Conservation (phyloP, 2,888 invertebrate species). For the Neoscelio sp. region DNA sequence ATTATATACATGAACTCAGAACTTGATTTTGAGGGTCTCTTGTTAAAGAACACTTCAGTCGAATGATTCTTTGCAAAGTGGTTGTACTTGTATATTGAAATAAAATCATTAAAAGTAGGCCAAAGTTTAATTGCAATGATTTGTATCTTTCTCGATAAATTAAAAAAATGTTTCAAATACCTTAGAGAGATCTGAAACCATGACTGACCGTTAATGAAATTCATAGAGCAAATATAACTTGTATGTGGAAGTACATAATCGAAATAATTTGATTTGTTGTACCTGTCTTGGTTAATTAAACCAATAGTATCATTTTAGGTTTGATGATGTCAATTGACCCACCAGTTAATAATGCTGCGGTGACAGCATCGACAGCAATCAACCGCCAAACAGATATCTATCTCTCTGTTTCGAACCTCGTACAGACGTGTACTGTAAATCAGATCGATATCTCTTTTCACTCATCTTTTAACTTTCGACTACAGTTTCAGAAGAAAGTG, state of each 20-base stretch:
- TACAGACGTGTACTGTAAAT: slow-evolving; percentile 17
- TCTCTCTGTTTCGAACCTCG: slow-evolving; percentile 13
- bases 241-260: neutral
- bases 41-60: slow-evolving; percentile 45
- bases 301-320: slow-evolving; percentile 31
- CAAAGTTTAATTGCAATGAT: slow-evolving; percentile 16
- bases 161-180: no score
- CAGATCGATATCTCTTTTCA: slow-evolving; percentile 39
- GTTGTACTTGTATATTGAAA: slow-evolving; percentile 35
- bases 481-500: slow-evolving; percentile 6
- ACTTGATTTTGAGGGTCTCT: slow-evolving; percentile 42
- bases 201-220: no score
- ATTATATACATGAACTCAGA: slow-evolving; percentile 53
- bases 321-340: slow-evolving; percentile 23
- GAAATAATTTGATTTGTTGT: slow-evolving; percentile 11
- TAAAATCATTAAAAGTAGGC: slow-evolving; percentile 37
- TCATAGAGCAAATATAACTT: neutral
- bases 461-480: slow-evolving; percentile 18
- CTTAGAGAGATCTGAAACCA: no score
- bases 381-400: slow-evolving; percentile 30
- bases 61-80: slow-evolving; percentile 53
- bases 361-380: slow-evolving; percentile 26
- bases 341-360: slow-evolving; percentile 46
- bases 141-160: neutral
- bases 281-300: slow-evolving; percentile 14